Evolutionary conservation across 2,797 vertebrate genomes (phyloP), one percentile per base, ranked within the genome.

Genomic region (Meriones psammophilus): DNA sequence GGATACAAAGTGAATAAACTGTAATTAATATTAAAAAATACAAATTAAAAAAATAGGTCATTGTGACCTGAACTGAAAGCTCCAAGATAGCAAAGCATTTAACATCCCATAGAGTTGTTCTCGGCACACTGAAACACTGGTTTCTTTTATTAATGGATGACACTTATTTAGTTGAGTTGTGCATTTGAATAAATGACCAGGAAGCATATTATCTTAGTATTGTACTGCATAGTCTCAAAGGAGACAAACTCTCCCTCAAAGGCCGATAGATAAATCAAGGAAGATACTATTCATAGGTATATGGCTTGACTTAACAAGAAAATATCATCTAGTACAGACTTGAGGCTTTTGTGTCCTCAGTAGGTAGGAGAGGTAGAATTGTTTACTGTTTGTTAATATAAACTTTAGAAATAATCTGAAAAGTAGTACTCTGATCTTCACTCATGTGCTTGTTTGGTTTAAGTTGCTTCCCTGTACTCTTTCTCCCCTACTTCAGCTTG

Each of bases 251-350:
- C 5, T 66, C 5, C 88, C 78, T 50, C 24, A 92, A n/a, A 94
- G 33, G 10, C 8, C n/a, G 54, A 7, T 30, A 91, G 17, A 28
- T 62, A 92, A 81, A 30, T 88, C 56, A 69, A 94, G 62, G 30
- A 95, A 88, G 62, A 88, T 88, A 58, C 5, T 95, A 3, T 42
- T 66, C 33, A 73, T 18, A 92, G 89, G 90, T 50, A n/a, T 84
- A 26, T 10, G 28, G 1, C 2, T 30, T 86, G 24, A 69, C 33
- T 96, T 81, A 77, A 83, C 24, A 92, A 33, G 6, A 77, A 87
- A 73, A 92, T 54, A 39, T 84, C 68, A 46, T 54, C 20, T 84
- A n/a, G 42, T 92, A 3, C 36, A 80, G 28, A 24, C 76, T 68
- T 92, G 69, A 91, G 28, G 30, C 9, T 80, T 20, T 62, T 83